phyloP scores from a whole-genome alignment of 2,888 invertebrate species.

The Tipula lateralis region DNA sequence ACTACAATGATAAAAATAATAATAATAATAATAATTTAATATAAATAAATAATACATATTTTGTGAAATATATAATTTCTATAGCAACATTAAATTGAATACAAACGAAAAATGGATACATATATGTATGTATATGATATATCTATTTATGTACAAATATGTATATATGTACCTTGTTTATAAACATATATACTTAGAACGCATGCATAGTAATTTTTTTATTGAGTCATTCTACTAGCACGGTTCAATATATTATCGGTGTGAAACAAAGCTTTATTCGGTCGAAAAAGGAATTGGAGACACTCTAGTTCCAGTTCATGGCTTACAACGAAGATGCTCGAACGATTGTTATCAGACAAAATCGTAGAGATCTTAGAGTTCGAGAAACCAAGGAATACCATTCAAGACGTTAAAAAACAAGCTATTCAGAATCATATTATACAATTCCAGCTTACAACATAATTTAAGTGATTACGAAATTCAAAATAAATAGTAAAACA shows the following conservation, averaged over 20 bases:
- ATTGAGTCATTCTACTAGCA: background rate
- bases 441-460: too few species aligned
- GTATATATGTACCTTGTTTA: background rate
- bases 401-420: too few species aligned
- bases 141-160: background rate
- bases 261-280: too few species aligned
- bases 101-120: constrained; percentile 14
- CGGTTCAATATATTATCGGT: background rate
- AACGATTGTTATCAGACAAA: too few species aligned
- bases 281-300: too few species aligned
- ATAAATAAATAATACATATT: constrained; percentile 9
- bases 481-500: too few species aligned
- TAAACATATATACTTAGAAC: background rate
- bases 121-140: background rate
- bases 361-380: too few species aligned
- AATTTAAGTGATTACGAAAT: too few species aligned
- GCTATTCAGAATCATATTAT: too few species aligned
- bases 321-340: too few species aligned
- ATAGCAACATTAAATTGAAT: constrained; percentile 27
- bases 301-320: too few species aligned
- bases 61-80: constrained; percentile 25
- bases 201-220: background rate
- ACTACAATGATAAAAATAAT: background rate
- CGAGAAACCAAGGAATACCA: too few species aligned
- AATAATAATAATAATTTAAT: constrained; percentile 6